These are phyloP conservation scores for Acleris cristana DNA, from an alignment of 2,888 invertebrate species.

Conservation along the genomic window DNA sequence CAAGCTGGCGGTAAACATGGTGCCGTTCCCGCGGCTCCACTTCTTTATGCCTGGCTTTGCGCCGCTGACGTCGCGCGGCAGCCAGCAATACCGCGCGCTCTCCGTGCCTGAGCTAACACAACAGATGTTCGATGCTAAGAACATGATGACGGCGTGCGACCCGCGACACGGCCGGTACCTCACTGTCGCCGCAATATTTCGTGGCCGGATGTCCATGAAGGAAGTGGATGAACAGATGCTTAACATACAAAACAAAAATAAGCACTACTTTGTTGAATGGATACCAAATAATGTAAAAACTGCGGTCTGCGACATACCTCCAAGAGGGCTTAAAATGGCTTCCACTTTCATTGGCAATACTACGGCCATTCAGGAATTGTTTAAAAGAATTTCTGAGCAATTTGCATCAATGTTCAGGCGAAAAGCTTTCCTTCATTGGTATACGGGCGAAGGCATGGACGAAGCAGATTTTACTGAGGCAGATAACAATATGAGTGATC, in stretches of 20 bases:
- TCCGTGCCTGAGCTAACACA: conserved; percentile 94
- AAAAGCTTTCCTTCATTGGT: conserved; percentile 98
- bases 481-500: conserved; percentile 92
- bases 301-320: conserved; percentile 92
- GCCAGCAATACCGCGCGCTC: conserved; percentile 94
- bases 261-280: conserved; percentile 91
- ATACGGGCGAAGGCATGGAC: conserved; percentile 96
- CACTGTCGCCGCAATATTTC: conserved; percentile 94
- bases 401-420: conserved; percentile 97
- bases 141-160: conserved; percentile 96
- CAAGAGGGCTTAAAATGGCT: conserved; percentile 90
- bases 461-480: conserved; percentile 97
- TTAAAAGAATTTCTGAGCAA: conserved; percentile 93
- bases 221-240: conserved; percentile 93
- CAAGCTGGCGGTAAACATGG: conserved; percentile 77
- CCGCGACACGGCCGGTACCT: conserved; percentile 95
- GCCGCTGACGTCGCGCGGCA: conserved; percentile 90
- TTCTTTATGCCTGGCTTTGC: conserved; percentile 85
- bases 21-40: conserved; percentile 87
- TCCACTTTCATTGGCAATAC: conserved; percentile 95
- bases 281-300: conserved; percentile 91
- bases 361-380: conserved; percentile 93
- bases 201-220: conserved; percentile 97
- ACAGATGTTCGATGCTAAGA: conserved; percentile 86
- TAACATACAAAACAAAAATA: conserved; percentile 91